phyloP scores from a whole-genome alignment of 2,888 invertebrate species.

The Callosobruchus maculatus region DNA sequence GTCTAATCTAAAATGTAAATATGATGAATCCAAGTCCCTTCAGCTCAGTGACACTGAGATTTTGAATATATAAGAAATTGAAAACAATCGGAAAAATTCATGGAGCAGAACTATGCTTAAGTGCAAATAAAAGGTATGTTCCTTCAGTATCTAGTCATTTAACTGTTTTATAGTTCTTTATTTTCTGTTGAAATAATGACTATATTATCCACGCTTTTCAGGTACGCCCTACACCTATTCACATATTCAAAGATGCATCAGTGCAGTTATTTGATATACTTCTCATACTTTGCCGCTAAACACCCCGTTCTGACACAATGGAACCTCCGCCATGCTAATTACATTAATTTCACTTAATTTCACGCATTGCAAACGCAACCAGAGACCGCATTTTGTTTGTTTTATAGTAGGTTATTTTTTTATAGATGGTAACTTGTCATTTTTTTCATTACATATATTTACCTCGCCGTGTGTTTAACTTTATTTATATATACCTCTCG shows the following conservation, averaged over 20 bases:
- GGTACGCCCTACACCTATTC: too few relatives aligned
- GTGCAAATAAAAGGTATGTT: too few relatives aligned
- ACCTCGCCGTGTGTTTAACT: conserved; percentile 6
- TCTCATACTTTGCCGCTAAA: neutral
- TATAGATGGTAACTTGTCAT: conserved; percentile 19
- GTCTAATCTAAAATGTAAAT: too few relatives aligned
- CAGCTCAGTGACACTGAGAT: too few relatives aligned
- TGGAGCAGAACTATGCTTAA: too few relatives aligned
- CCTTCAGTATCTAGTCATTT: too few relatives aligned
- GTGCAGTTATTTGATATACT: neutral
- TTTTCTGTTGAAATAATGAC: too few relatives aligned
- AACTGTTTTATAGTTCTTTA: too few relatives aligned
- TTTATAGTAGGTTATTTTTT: neutral
- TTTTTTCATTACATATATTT: conserved; percentile 23
- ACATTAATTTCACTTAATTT: conserved; percentile 11
- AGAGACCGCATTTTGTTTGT: neutral
- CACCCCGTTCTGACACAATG: neutral
- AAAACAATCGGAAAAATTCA: too few relatives aligned
- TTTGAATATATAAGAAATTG: too few relatives aligned
- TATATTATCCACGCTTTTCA: too few relatives aligned
- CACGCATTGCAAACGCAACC: conserved; percentile 3
- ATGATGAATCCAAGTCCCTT: too few relatives aligned
- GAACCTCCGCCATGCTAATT: neutral
- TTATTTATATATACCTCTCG: conserved; percentile 7
- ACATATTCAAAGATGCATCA: neutral